These are phyloP conservation scores for Erebia ligea DNA, from an alignment of 2,888 invertebrate genomes.

Conservation along the genomic window DNA sequence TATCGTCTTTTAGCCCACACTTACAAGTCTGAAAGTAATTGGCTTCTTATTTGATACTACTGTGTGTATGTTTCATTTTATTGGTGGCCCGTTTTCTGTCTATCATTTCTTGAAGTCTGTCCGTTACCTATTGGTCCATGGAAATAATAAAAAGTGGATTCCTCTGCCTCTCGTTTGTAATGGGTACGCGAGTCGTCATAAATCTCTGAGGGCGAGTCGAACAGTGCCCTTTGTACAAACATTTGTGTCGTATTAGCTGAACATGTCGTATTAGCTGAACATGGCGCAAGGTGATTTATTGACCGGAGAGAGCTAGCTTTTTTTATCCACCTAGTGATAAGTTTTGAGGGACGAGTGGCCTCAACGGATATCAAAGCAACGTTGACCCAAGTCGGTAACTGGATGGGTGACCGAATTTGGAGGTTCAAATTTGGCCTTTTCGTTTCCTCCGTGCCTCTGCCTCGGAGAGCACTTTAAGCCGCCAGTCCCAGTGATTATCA, in stretches of 20 bases:
- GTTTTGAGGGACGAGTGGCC: neutral
- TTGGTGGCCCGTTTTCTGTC: neutral
- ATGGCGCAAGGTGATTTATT: constrained; percentile 34
- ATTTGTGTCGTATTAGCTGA: constrained; percentile 53
- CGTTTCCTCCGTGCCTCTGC: no score
- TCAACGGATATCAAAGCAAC: neutral
- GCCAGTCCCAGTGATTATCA: no score
- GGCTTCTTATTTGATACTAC: neutral
- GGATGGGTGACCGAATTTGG: constrained; percentile 23
- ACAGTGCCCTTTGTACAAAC: constrained; percentile 44
- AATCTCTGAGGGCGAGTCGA: constrained; percentile 28
- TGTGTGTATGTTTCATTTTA: neutral
- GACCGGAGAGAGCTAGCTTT: constrained; percentile 21
- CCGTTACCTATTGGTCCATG: neutral
- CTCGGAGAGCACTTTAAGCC: no score
- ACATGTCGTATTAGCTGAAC: constrained; percentile 37
- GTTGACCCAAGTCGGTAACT: no score
- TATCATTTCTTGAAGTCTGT: neutral
- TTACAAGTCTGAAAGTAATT: no score
- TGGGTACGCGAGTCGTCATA: constrained; percentile 30
- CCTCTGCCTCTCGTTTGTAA: constrained; percentile 33
- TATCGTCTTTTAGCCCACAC: no score
- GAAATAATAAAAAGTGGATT: constrained; percentile 16
- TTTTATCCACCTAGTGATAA: no score
- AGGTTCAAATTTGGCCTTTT: no score